Evolutionary conservation across 1,140 invertebrate genomes (phyloP).

Genomic region (Caerostris darwini): DNA sequence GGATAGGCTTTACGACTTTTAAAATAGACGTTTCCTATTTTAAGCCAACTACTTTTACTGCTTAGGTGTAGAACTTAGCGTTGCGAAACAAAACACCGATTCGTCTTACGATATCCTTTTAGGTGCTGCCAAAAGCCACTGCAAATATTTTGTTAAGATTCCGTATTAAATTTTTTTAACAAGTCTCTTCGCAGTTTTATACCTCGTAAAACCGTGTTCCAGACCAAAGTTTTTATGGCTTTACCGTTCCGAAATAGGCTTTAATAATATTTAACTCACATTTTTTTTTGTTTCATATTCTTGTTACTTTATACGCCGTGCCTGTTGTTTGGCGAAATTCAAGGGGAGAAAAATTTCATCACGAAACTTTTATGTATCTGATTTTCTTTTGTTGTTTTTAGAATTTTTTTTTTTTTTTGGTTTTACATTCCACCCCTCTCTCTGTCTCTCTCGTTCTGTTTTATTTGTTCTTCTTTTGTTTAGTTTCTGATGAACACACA

Average conservation of each 20-base stretch:
- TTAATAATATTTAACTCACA: slow-evolving; percentile 51
- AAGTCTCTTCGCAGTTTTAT: slow-evolving; percentile 1
- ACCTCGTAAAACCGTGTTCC: not conserved
- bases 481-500: too few species aligned
- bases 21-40: slow-evolving; percentile 9
- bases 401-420: not conserved
- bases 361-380: slow-evolving; percentile 52
- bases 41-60: not conserved
- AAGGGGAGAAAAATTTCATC: slow-evolving; percentile 49
- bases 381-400: not conserved
- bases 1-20: slow-evolving; percentile 14
- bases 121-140: not conserved
- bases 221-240: slow-evolving; percentile 18
- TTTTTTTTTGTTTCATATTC: not conserved
- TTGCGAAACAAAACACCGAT: not conserved
- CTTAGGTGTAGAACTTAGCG: not conserved
- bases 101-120: not conserved
- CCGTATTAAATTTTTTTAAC: slow-evolving; percentile 43
- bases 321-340: not conserved
- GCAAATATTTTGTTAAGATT: not conserved
- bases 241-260: slow-evolving; percentile 26
- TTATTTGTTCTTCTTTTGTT: too few species aligned
- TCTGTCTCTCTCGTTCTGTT: too few species aligned
- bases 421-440: not conserved
- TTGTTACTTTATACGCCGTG: not conserved